phyloP scores from a whole-genome alignment of 2,797 vertebrate species.

The Malurus leucopterus region DNA sequence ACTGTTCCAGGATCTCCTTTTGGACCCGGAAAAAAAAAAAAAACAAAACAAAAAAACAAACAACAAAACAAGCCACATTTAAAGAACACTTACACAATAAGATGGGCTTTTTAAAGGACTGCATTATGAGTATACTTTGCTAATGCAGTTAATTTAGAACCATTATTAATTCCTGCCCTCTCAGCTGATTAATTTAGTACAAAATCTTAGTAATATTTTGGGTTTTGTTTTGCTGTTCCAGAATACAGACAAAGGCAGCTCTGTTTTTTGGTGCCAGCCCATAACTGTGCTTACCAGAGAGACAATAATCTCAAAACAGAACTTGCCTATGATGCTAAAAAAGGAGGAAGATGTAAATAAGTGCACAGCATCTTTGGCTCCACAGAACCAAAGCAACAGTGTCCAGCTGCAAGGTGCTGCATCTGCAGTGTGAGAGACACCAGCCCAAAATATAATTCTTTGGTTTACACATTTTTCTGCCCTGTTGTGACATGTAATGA shows the following conservation, averaged over 20 bases:
- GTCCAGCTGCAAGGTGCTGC: neutral
- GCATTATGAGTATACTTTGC: neutral
- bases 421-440: rapidly evolving
- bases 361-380: neutral
- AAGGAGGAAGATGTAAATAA: neutral
- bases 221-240: neutral
- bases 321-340: neutral
- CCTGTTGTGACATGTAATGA: neutral
- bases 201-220: neutral
- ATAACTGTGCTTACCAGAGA: neutral
- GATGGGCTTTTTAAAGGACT: rapidly evolving
- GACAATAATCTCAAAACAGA: neutral
- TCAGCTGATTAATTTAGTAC: neutral
- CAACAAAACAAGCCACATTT: neutral
- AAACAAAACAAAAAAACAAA: neutral
- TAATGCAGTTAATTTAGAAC: neutral
- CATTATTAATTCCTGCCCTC: neutral
- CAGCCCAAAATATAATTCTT: neutral
- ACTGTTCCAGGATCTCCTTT: slow-evolving; percentile 89
- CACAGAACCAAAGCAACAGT: neutral
- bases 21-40: slow-evolving; percentile 78
- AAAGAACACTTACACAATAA: neutral
- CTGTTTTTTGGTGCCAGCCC: rapidly evolving
- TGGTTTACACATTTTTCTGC: neutral
- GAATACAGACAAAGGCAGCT: neutral